A percentile compares a stretch with the other conserved stretches of the same genome.
phyloP scores from a whole-genome alignment of 2,888 invertebrate genomes.

The Buathra laborator region DNA sequence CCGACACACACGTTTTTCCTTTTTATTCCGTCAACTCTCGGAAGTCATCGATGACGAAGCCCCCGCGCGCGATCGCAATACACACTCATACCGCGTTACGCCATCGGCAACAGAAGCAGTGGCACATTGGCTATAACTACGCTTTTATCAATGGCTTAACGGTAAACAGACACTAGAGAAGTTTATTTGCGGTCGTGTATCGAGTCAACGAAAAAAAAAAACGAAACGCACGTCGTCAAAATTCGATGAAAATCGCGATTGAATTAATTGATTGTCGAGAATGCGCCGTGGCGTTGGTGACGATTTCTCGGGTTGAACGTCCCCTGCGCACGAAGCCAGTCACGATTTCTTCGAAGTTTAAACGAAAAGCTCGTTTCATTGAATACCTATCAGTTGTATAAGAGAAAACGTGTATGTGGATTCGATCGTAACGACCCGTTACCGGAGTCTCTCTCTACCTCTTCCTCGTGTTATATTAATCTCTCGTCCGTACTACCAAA shows the following conservation, averaged over 20 bases:
- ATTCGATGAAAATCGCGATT: conserved; percentile 63
- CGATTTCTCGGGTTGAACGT: conserved; percentile 42
- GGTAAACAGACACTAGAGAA: conserved; percentile 51
- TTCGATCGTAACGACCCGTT: conserved; percentile 18
- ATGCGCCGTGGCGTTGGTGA: conserved; percentile 5
- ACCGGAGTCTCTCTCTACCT: not conserved
- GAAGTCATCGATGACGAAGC: conserved; percentile 50
- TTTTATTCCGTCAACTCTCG: conserved; percentile 37
- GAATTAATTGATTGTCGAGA: conserved; percentile 48
- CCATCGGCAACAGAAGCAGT: conserved; percentile 68
- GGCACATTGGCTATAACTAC: conserved; percentile 37
- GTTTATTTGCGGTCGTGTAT: conserved; percentile 41
- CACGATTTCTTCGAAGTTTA: conserved; percentile 49
- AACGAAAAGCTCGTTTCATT: conserved; percentile 55
- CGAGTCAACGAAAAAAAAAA: conserved; percentile 32
- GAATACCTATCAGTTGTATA: conserved; percentile 49
- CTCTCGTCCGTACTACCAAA: not conserved
- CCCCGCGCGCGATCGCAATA: conserved; percentile 17
- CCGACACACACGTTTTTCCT: conserved; percentile 16
- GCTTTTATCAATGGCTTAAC: conserved; percentile 63
- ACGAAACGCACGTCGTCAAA: conserved; percentile 6
- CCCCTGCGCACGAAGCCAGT: not conserved
- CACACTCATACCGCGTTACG: conserved; percentile 58
- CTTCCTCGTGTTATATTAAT: not conserved
- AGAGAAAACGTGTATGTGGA: conserved; percentile 2